These are phyloP conservation scores for Zaprionus gabonicus DNA, from an alignment of 1,140 invertebrate species.

Conservation along the genomic window DNA sequence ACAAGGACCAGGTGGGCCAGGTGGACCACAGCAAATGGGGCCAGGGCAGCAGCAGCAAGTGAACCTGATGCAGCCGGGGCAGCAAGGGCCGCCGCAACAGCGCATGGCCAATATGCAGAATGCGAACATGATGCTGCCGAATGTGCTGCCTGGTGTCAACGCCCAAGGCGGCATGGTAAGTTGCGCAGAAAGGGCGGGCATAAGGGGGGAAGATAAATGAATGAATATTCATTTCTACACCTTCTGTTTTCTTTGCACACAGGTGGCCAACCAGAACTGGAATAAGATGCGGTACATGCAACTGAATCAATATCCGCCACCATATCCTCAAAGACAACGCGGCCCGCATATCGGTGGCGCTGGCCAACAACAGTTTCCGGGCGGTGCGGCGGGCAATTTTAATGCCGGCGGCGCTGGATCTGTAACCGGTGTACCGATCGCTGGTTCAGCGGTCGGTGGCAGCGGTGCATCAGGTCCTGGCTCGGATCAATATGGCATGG, in stretches of 20 bases:
- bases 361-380: conserved; percentile 62
- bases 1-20: conserved; percentile 84
- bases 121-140: conserved; percentile 77
- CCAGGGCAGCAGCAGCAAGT: conserved; percentile 75
- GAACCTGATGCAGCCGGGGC: conserved; percentile 55
- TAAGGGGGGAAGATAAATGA: background rate
- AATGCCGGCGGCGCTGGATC: conserved; percentile 62
- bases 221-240: background rate
- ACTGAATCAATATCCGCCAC: conserved; percentile 80
- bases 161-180: conserved; percentile 85
- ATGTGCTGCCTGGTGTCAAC: conserved; percentile 78
- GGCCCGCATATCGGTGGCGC: conserved; percentile 83
- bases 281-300: conserved; percentile 81
- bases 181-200: conserved; percentile 4
- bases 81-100: conserved; percentile 65
- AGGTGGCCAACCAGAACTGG: conserved; percentile 77
- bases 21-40: conserved; percentile 84
- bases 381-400: conserved; percentile 68
- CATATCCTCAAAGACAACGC: conserved; percentile 83
- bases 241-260: background rate
- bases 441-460: conserved; percentile 77
- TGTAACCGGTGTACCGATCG: conserved; percentile 54
- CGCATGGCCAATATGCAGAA: conserved; percentile 81
- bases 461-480: conserved; percentile 67
- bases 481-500: conserved; percentile 76